Conservation (phyloP, 2,113 vertebrate species). For the Willisornis vidua region DNA sequence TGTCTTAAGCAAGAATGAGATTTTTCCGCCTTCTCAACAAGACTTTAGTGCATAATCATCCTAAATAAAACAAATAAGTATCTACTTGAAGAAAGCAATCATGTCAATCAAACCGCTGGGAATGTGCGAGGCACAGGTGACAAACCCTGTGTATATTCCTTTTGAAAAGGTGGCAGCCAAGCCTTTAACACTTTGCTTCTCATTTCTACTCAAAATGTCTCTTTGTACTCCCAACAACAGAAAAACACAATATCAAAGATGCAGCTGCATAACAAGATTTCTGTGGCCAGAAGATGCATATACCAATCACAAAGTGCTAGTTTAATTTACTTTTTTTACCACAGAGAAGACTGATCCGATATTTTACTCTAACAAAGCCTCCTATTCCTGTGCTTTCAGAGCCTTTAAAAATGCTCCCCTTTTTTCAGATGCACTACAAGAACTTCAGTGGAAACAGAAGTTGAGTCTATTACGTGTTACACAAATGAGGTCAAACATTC, state of each 20-base stretch:
- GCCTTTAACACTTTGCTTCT: neutral
- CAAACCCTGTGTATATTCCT: fast-evolving
- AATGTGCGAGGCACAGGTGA: neutral
- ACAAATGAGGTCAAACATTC: neutral
- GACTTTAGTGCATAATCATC: neutral
- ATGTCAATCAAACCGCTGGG: fast-evolving
- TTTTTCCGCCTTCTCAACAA: neutral
- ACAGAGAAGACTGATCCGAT: neutral
- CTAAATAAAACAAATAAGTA: neutral
- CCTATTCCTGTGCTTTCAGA: neutral
- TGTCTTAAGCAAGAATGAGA: neutral
- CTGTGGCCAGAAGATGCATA: neutral
- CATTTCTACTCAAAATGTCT: neutral
- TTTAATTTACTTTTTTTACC: neutral
- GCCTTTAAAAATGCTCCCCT: neutral
- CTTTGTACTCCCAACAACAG: neutral
- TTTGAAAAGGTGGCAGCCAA: neutral
- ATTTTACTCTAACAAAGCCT: neutral
- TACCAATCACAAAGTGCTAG: neutral
- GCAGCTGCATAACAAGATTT: neutral
- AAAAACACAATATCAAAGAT: neutral
- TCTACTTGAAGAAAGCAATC: neutral
- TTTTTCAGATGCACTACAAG: neutral
- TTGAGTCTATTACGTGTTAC: neutral
- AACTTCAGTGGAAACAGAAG: neutral